Conservation (phyloP, 2,888 invertebrate genomes). For the Patella pellucida region DNA sequence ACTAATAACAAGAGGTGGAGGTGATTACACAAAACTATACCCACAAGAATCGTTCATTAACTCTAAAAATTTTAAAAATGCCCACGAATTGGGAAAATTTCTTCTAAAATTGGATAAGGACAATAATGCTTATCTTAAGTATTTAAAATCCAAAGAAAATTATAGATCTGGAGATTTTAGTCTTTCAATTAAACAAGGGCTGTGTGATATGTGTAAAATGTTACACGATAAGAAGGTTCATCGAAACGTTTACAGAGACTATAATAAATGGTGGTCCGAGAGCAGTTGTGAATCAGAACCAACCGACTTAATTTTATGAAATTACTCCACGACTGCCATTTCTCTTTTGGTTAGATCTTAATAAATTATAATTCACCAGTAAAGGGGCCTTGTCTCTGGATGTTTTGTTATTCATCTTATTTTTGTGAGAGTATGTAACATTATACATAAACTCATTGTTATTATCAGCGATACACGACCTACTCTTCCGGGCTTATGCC, state of each 20-base stretch:
- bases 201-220: constrained; percentile 2
- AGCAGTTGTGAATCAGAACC: not conserved
- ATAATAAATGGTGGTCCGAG: not conserved
- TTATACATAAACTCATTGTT: too few relatives aligned
- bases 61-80: constrained; percentile 14
- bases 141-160: constrained; percentile 1
- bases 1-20: constrained; percentile 30
- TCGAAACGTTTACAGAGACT: not conserved
- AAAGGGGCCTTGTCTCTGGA: too few relatives aligned
- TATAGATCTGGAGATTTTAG: not conserved
- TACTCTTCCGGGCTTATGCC: too few relatives aligned
- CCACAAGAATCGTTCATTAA: constrained; percentile 22
- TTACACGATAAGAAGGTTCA: not conserved
- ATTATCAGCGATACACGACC: too few relatives aligned
- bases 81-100: constrained; percentile 21
- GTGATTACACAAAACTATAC: constrained; percentile 27
- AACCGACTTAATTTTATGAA: not conserved
- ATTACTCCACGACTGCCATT: too few relatives aligned
- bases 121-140: not conserved
- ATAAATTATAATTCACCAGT: too few relatives aligned
- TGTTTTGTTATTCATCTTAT: too few relatives aligned
- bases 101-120: constrained; percentile 1
- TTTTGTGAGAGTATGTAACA: too few relatives aligned
- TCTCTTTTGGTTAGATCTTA: too few relatives aligned
- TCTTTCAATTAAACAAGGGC: constrained; percentile 12